These are phyloP conservation scores for Scaptomyza graminum DNA, from an alignment of 1,140 invertebrate species.

Conservation along the genomic window DNA sequence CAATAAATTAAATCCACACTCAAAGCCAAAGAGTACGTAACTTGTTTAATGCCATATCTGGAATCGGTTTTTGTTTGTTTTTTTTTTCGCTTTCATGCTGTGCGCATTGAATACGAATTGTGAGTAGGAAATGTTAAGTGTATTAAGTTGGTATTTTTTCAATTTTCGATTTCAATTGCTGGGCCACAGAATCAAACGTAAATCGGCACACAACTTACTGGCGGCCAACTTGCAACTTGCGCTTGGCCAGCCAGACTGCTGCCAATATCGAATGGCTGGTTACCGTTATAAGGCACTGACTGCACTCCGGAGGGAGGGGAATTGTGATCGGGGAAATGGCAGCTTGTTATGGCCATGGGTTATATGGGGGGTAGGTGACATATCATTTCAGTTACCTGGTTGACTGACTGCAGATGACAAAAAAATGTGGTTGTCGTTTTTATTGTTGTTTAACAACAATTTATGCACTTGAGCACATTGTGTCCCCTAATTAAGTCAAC, in stretches of 20 bases:
- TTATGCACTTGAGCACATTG: slow-evolving; percentile 67
- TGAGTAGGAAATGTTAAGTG: slow-evolving; percentile 5
- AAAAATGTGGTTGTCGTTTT: slow-evolving; percentile 48
- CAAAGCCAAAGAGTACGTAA: not conserved
- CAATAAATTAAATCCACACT: not conserved
- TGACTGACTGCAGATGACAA: slow-evolving; percentile 55
- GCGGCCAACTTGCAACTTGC: slow-evolving; percentile 6
- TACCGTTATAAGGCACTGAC: slow-evolving; percentile 45
- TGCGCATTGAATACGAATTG: slow-evolving; percentile 14
- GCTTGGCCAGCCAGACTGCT: slow-evolving; percentile 30
- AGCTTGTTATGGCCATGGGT: not conserved
- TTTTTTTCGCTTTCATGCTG: not conserved
- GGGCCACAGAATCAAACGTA: not conserved
- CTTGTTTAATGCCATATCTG: slow-evolving; percentile 5
- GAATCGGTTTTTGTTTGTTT: not conserved
- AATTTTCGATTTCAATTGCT: slow-evolving; percentile 49
- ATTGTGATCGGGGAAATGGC: not conserved
- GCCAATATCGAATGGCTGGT: slow-evolving; percentile 16
- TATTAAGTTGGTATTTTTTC: not conserved
- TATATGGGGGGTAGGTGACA: slow-evolving; percentile 35
- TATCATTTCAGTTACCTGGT: slow-evolving; percentile 43
- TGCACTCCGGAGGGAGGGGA: not conserved
- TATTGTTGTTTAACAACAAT: slow-evolving; percentile 37
- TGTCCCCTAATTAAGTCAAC: slow-evolving; percentile 71
- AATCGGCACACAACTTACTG: no score